Evolutionary conservation across 2,888 invertebrate genomes (phyloP), one percentile per base, ranked within the genome.

Genomic region (Luperina testacea): DNA sequence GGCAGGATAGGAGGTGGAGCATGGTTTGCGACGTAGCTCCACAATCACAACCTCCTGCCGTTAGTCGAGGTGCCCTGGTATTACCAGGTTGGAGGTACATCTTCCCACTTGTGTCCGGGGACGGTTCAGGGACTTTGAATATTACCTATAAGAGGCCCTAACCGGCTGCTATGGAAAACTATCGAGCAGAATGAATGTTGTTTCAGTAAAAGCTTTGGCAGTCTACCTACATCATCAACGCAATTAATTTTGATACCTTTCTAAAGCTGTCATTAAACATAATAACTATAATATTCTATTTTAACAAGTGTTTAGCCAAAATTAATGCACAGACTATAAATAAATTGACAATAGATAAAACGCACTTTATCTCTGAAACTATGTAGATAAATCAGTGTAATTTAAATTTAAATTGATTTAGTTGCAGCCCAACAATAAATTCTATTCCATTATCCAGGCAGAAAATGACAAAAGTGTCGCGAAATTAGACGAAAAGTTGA

Each of bases 381-480:
- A 72, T 80, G 68, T 24, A 75, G 59, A 87, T 85, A 85, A 85
- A 83, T 85, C 84, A 67, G 32, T n/a, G 32, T 15, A 67, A 83
- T 83, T 85, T 87, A 86, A 83, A 84, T 78, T 82, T 78, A 77
- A 86, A 85, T 85, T 85, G 84, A 85, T 83, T 85, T 87, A 87
- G 87, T 77, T 77, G 68, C 61, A 57, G 8, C 2, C 13, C 9
- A 70, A 27, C 74, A 45, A 61, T 83, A 87, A 83, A 87, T 86
- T 42, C 64, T 65, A 76, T 80, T 57, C 63, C 64, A 85, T 83
- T 83, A 87, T 63, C 69, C 76, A 76, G 68, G 38, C 71, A 77
- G 65, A 69, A 77, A 67, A 69, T 87, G 87, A 77, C 84, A 75
- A 76, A 84, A 83, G 65, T 87, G 76, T 72, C 84, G 76, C 69